Conservation (phyloP, 2,888 invertebrate genomes). For the Andrena marginata region DNA sequence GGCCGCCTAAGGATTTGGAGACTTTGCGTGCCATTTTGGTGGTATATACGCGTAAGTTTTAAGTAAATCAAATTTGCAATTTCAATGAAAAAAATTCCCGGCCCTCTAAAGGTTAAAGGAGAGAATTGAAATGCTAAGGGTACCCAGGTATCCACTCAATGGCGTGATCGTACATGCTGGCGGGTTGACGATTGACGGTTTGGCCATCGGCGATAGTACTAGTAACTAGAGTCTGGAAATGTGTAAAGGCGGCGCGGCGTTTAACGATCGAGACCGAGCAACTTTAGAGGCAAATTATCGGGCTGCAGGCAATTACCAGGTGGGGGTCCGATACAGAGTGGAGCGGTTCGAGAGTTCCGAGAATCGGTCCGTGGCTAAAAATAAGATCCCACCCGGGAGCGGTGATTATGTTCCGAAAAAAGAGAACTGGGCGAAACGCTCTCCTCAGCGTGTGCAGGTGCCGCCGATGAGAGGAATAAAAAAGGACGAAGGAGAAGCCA, state of each 20-base stretch:
- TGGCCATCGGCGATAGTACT: not conserved
- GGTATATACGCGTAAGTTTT: no score
- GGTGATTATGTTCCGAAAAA: constrained; percentile 82
- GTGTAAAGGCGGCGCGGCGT: constrained; percentile 46
- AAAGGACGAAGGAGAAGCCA: constrained; percentile 36
- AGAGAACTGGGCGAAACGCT: constrained; percentile 74
- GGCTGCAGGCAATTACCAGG: constrained; percentile 79
- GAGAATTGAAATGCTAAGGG: no score
- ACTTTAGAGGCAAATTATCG: constrained; percentile 81
- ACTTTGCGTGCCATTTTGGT: no score
- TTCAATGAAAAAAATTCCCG: no score
- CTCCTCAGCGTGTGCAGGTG: constrained; percentile 69
- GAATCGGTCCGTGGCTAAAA: constrained; percentile 83
- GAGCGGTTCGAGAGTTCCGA: constrained; percentile 77
- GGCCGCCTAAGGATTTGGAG: no score
- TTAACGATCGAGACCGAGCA: constrained; percentile 78
- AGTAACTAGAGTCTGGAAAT: constrained; percentile 43
- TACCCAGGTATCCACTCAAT: no score
- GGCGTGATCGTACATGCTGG: not conserved
- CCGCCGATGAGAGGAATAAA: constrained; percentile 62
- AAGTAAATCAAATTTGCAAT: no score
- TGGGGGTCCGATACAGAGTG: constrained; percentile 71
- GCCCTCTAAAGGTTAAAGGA: no score
- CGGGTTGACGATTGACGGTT: not conserved
- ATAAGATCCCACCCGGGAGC: constrained; percentile 84